Evolutionary conservation across 1,140 invertebrate species (phyloP), one percentile per base, ranked within the genome.

Genomic region (Bacillus rossius): DNA sequence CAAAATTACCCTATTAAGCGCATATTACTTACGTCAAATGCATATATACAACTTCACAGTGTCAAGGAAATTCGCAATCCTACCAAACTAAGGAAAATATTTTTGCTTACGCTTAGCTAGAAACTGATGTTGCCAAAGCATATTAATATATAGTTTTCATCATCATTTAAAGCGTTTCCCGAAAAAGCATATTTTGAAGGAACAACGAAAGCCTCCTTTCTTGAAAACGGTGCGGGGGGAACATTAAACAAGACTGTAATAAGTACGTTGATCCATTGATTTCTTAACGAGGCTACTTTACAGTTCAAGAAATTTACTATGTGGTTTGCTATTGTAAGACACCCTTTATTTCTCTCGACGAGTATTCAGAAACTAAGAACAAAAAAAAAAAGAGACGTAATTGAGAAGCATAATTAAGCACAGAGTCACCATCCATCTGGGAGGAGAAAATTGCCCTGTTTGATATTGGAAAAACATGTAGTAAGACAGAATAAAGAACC

Each of bases 101-200:
- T 17, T 48, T 2, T 22, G 1, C 17, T 17, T 48, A 1, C 17
- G 1, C 17, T 19, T 2, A 2, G 2, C 1, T 48, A 48, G 1
- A 48, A 48, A 48, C 45, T 48, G 45, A 48, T 47, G 16, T 47
- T 47, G 43, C 43, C 43, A 47, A 47, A 47, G 43, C 43, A 47
- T 47, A 17, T 16, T 17, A 47, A 10, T 20, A 47, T 17, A 47
- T 47, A 48, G 45, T 22, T 48, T 48, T 22, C 45, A 2, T 22
- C 17, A 17, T 48, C 17, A 17, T 19, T 48, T 22, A 48, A 48
- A 48, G 2, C 45, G 17, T 48, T 14, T 48, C 45, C 45, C 45
- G 23, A n/a, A 22, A 17, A 48, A 48, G 45, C 17, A 48, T 1
- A 48, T 48, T 48, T 48, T 48, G 45, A 48, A 48, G 2, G 1